These are phyloP conservation scores for Diaprepes abbreviatus DNA, from an alignment of 2,888 invertebrate genomes.

Conservation along the genomic window DNA sequence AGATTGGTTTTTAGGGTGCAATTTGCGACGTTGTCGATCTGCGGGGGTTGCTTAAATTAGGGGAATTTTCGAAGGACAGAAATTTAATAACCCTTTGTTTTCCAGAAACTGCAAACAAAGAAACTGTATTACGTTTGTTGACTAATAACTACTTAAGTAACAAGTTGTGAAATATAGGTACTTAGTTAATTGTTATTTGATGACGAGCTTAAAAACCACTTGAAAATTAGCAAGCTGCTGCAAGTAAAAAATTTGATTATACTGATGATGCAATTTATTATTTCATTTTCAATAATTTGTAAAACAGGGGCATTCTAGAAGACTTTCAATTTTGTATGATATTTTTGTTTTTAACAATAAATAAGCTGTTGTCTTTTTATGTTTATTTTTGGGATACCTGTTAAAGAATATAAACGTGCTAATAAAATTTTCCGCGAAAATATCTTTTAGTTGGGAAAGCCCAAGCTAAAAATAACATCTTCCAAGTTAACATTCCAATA, in stretches of 20 bases:
- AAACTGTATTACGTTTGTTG: not conserved
- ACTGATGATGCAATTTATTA: not conserved
- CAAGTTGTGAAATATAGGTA: not conserved
- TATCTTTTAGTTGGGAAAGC: not conserved
- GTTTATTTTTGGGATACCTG: too few relatives aligned
- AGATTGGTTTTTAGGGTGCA: conserved; percentile 22
- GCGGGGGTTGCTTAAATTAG: not conserved
- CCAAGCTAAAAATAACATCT: conserved; percentile 12
- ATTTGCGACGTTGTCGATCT: not conserved
- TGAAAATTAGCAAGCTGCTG: not conserved
- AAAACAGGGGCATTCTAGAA: too few relatives aligned
- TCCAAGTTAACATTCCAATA: conserved; percentile 10
- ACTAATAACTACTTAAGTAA: not conserved
- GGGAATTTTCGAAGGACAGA: not conserved
- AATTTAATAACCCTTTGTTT: not conserved
- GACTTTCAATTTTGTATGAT: not conserved
- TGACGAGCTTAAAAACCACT: not conserved
- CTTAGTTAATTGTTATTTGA: not conserved
- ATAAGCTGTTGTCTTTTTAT: too few relatives aligned
- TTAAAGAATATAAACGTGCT: too few relatives aligned
- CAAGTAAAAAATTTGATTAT: not conserved
- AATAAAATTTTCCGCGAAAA: not conserved
- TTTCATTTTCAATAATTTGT: too few relatives aligned
- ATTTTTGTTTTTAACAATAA: not conserved
- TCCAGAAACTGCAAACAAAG: not conserved